A percentile compares a stretch with the other conserved stretches of the same genome.
phyloP scores from a whole-genome alignment of 2,113 vertebrate species.

The Colius striatus region DNA sequence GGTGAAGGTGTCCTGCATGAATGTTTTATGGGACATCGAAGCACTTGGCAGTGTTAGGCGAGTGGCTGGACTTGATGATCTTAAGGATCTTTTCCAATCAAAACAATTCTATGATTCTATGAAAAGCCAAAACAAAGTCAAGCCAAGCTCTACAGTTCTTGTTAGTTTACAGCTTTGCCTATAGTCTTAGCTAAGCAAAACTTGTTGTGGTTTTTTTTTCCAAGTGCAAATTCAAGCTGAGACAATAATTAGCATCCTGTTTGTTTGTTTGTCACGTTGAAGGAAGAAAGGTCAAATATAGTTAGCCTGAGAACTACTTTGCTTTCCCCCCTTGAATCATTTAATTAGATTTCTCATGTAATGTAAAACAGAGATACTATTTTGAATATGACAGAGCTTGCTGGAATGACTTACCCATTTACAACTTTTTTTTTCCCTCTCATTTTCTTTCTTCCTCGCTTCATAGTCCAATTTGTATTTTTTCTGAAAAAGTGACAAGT shows the following conservation, averaged over 20 bases:
- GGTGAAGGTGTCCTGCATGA: neutral
- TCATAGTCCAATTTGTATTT: neutral
- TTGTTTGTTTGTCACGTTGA: constrained; percentile 39
- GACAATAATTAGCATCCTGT: constrained; percentile 48
- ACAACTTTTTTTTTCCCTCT: neutral
- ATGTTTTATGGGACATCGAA: neutral
- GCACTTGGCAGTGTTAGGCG: no score
- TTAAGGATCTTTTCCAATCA: no score
- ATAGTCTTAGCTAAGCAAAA: constrained; percentile 1
- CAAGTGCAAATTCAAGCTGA: constrained; percentile 30
- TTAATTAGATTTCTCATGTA: constrained; percentile 41
- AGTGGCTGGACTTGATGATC: no score
- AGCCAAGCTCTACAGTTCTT: neutral
- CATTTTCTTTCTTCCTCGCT: neutral
- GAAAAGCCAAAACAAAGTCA: neutral
- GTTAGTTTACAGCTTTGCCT: neutral
- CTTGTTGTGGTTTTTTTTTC: neutral
- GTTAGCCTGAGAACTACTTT: constrained; percentile 20
- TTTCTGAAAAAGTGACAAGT: neutral
- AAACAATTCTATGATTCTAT: no score
- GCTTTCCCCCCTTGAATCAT: constrained; percentile 11
- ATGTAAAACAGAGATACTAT: neutral
- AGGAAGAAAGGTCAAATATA: constrained; percentile 28
- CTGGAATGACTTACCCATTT: neutral
- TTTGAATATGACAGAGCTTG: neutral